These are phyloP conservation scores for Isoperla grammatica DNA, from an alignment of 2,888 invertebrate genomes.

Conservation along the genomic window DNA sequence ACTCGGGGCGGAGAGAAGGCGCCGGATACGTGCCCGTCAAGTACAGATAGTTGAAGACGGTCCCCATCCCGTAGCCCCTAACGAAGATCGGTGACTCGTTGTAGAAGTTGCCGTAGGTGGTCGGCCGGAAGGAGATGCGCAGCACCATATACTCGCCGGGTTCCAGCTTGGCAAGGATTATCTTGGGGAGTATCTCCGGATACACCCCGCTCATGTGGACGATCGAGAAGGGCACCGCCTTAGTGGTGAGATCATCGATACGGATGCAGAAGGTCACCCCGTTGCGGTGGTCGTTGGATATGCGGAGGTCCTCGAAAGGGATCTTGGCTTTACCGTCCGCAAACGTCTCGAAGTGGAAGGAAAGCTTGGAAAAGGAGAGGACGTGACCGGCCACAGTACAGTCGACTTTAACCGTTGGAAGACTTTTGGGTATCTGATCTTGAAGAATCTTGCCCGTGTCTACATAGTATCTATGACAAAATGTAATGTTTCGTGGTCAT, in stretches of 20 bases:
- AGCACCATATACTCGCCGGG: slow-evolving; percentile 36
- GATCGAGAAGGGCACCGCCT: slow-evolving; percentile 37
- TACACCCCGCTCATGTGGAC: slow-evolving; percentile 31
- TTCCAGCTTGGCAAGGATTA: slow-evolving; percentile 35
- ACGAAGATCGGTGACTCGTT: slow-evolving; percentile 41
- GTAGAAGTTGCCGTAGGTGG: slow-evolving; percentile 34
- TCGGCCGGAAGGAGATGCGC: slow-evolving; percentile 36
- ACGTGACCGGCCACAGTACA: slow-evolving; percentile 33
- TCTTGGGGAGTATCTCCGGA: slow-evolving; percentile 22
- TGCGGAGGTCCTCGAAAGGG: slow-evolving; percentile 1
- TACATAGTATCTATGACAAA: too few species aligned
- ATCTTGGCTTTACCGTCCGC: slow-evolving; percentile 1
- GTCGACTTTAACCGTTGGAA: slow-evolving; percentile 33
- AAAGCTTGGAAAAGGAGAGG: slow-evolving; percentile 29
- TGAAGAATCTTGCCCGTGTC: too few species aligned
- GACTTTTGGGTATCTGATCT: slow-evolving; percentile 25
- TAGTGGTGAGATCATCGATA: slow-evolving; percentile 34
- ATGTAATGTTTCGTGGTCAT: too few species aligned
- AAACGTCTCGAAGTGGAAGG: slow-evolving; percentile 23
- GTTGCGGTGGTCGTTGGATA: slow-evolving; percentile 31
- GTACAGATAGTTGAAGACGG: slow-evolving; percentile 40
- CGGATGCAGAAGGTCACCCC: slow-evolving; percentile 36
- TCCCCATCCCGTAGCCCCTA: slow-evolving; percentile 35
- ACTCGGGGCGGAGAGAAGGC: slow-evolving; percentile 34
- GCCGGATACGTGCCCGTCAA: slow-evolving; percentile 37